Evolutionary conservation across 2,888 invertebrate genomes (phyloP), one percentile per base, ranked within the genome.

Genomic region (Endotricha flammealis): DNA sequence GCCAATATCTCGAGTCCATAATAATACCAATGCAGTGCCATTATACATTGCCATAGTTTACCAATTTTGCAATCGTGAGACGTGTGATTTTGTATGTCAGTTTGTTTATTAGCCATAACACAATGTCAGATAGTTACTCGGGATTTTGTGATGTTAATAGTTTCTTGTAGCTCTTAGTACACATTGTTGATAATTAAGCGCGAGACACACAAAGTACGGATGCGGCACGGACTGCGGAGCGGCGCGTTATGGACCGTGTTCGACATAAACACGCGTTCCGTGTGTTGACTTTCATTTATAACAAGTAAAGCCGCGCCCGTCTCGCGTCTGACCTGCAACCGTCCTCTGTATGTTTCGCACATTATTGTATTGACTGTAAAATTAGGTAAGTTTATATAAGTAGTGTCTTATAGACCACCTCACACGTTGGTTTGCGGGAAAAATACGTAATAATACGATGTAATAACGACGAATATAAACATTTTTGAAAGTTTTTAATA

Each of bases 131-230:
- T 49, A 51, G 54, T 57, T 51, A 58, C 40, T 56, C 48, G 57
- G 63, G 60, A 71, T 73, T 77, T 69, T 64, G 79, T 76, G 77
- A 79, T 76, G 79, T 75, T 78, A 56, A 76, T 75, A 80, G 76
- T 65, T 71, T 67, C 58, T 64, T 55, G 57, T 80, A 80, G 77
- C 29, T 48, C 56, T 59, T 83, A 82, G 80, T n/a, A 73, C 78
- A 68, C 56, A 69, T 81, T 82, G 82, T 81, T 83, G 71, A 76
- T 54, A 53, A 57, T 11, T 6, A n/a, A n/a, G n/a, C n/a, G n/a
- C n/a, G n/a, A n/a, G n/a, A n/a, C n/a, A n/a, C n/a, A n/a, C n/a
- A n/a, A n/a, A n/a, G n/a, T n/a, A n/a, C n/a, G n/a, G n/a, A n/a
- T n/a, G n/a, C n/a, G n/a, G n/a, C n/a, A n/a, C n/a, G n/a, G n/a